A percentile compares a stretch with the other conserved stretches of the same genome.
phyloP scores from a whole-genome alignment of 37 sponge, comb jelly and placozoan species.

The Hormiphora californensis region DNA sequence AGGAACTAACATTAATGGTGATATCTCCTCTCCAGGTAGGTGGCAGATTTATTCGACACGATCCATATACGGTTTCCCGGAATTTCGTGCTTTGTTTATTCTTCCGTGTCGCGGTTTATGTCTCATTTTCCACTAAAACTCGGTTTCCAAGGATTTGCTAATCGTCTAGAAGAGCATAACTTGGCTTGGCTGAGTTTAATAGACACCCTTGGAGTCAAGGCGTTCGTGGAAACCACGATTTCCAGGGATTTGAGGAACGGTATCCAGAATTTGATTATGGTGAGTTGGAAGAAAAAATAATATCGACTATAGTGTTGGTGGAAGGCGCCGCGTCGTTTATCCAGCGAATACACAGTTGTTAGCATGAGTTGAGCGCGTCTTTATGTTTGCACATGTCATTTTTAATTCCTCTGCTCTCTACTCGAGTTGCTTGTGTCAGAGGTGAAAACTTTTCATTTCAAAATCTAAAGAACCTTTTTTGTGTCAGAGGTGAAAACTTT shows the following conservation, averaged over 20 bases:
- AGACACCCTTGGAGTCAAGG: slow-evolving; percentile 77
- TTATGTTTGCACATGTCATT: no score
- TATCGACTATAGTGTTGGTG: no score
- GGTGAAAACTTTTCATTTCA: no score
- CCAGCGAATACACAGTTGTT: no score
- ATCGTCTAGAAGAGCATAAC: slow-evolving; percentile 56
- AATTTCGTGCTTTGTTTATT: neutral
- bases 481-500: no score
- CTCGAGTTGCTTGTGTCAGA: no score
- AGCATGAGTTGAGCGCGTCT: no score
- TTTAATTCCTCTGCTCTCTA: no score
- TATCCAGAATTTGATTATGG: slow-evolving; percentile 71
- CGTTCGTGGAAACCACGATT: slow-evolving; percentile 87
- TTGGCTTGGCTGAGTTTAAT: slow-evolving; percentile 87
- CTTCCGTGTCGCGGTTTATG: neutral
- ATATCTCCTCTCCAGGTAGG: slow-evolving; percentile 6
- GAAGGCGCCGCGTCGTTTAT: no score
- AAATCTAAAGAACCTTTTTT: no score
- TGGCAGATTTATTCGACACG: no score
- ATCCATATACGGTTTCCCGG: no score
- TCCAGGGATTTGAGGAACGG: slow-evolving; percentile 68
- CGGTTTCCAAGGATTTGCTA: neutral
- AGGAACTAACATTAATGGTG: slow-evolving; percentile 52
- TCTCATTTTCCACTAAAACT: neutral
- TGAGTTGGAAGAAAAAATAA: neutral